Base-by-base conservation (phyloP, 2,113 vertebrate genomes). In the Pantherophis guttatus region DNA sequence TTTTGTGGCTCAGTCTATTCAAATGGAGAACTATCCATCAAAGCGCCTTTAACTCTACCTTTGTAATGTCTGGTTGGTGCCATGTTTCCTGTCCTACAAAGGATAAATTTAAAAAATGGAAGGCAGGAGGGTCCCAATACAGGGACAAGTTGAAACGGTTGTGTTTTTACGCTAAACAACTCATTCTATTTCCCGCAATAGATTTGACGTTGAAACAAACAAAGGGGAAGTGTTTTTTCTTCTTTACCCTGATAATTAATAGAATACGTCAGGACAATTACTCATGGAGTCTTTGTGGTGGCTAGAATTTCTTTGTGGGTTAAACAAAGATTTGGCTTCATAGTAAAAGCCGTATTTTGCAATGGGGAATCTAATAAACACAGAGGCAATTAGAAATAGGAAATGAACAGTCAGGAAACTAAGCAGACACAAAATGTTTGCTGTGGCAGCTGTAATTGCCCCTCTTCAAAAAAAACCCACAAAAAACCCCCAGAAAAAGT, bases 1-100 rank as follows among this genome's bases (percentile, higher is more conserved):
- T 17, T 21, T 95, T 52, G n/a, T 10, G 5, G 93, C 87, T 89
- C 91, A 92, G 88, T 81, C 92, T 55, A 92, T 88, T 93, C 9
- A 24, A 33, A 88, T 1, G 86, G 53, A 48, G 57, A 65, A 55
- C 86, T 65, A 33, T 91, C 91, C 62, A 55, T n/a, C 19, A 5
- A 33, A 50, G 44, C 23, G 86, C 93, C 91, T 92, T 86, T 26
- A 0, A 0, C 86, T 5, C 48, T 26, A 2, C 0, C 1, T 15
- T 53, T 52, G n/a, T 87, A 81, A 55, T 91, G 23, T 81, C 87
- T 89, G 55, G 2, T 87, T 89, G 86, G 58, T 94, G 89, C 92
- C 86, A 57, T 52, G 44, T 86, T 89, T 86, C 55, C 70, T n/a
- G 23, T 53, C 86, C 57, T 94, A 65, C 58, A 75, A 3, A 85